These are phyloP conservation scores for Calliphora vicina DNA, from an alignment of 1,140 invertebrate species.

Conservation along the genomic window DNA sequence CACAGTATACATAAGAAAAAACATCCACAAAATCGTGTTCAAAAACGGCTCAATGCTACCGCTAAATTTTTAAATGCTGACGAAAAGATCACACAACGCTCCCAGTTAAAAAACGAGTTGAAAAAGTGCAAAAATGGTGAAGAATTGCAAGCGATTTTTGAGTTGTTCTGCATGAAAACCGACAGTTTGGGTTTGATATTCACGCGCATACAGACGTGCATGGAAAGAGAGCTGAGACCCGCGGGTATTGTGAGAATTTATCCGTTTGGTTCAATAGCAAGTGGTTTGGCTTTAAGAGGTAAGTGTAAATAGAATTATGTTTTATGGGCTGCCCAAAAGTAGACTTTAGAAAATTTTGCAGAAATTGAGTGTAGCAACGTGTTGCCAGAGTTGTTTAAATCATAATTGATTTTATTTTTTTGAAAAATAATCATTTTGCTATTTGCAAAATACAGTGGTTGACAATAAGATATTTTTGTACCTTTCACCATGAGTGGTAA, in stretches of 20 bases:
- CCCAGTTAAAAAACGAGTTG: slow-evolving; percentile 4
- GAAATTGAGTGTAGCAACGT: no score
- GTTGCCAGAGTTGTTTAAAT: no score
- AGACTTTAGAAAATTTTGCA: no score
- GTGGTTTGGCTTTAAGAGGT: slow-evolving; percentile 53
- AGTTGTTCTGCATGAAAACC: slow-evolving; percentile 43
- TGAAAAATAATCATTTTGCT: no score
- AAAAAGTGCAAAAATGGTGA: slow-evolving; percentile 31
- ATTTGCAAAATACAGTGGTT: no score
- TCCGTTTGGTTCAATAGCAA: slow-evolving; percentile 56
- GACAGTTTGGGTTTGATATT: slow-evolving; percentile 41
- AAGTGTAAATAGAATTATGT: no score
- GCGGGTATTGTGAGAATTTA: slow-evolving; percentile 40
- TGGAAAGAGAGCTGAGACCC: slow-evolving; percentile 41
- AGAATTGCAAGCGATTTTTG: slow-evolving; percentile 44
- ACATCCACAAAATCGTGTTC: background rate
- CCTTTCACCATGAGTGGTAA: no score
- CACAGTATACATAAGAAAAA: slow-evolving; percentile 22
- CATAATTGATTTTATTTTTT: no score
- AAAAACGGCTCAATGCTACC: slow-evolving; percentile 24
- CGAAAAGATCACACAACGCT: background rate
- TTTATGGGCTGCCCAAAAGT: no score
- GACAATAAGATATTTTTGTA: no score
- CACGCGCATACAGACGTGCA: slow-evolving; percentile 41
- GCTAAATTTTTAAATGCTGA: slow-evolving; percentile 45